Conservation (phyloP, 53 echinoderm and acorn worm genomes). For the Patiria pectinifera region DNA sequence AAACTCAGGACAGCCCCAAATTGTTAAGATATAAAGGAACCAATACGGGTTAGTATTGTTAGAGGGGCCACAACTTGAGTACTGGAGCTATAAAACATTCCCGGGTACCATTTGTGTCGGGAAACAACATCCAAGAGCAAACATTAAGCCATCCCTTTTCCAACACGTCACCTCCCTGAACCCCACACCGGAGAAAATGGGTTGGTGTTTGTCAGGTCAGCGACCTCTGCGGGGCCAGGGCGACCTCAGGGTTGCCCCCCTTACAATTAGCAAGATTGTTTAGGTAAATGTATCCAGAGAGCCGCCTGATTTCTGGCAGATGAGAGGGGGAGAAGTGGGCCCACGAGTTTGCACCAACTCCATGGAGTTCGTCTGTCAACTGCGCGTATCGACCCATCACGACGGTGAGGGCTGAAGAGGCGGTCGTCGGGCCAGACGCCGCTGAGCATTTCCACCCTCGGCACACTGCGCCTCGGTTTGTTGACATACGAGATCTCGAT, state of each 20-base stretch:
- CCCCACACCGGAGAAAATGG: not conserved
- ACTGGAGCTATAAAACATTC: no score
- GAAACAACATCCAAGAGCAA: not conserved
- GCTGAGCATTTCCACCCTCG: not conserved
- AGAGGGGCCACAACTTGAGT: no score
- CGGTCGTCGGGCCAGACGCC: not conserved
- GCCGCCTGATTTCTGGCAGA: constrained; percentile 13
- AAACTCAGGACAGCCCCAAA: no score
- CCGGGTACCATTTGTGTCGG: no score
- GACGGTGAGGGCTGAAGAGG: not conserved
- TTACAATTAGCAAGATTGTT: constrained; percentile 31
- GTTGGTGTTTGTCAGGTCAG: constrained; percentile 7
- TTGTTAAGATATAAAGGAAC: no score
- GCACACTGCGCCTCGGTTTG: not conserved
- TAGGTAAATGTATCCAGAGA: constrained; percentile 5
- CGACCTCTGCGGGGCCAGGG: not conserved
- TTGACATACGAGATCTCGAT: constrained; percentile 1
- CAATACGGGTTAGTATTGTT: no score
- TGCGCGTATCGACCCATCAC: not conserved
- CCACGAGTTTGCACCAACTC: constrained; percentile 3
- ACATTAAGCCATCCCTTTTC: not conserved
- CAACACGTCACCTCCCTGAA: not conserved
- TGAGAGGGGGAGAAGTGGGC: constrained; percentile 4
- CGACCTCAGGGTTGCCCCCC: not conserved
- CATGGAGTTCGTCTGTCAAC: not conserved